A percentile compares a stretch with the other conserved stretches of the same genome.
phyloP scores from a whole-genome alignment of 1,140 invertebrate species.

The Charaxes varanes region DNA sequence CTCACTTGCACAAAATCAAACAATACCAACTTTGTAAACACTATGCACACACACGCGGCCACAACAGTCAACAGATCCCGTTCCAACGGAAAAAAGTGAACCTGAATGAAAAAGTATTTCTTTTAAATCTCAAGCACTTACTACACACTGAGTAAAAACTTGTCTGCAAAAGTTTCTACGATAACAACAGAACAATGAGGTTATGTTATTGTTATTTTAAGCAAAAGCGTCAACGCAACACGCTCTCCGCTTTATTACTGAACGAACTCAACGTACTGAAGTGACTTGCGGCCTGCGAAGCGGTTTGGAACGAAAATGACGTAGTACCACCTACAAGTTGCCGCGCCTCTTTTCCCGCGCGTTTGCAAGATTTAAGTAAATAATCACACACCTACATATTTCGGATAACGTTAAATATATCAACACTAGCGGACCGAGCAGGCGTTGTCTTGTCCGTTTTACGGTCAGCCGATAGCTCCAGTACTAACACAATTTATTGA shows the following conservation, averaged over 20 bases:
- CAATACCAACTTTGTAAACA: constrained; percentile 60
- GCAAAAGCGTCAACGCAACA: constrained; percentile 29
- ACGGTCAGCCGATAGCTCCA: too few species aligned
- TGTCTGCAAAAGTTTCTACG: constrained; percentile 34
- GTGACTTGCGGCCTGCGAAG: constrained; percentile 40
- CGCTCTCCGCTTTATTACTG: constrained; percentile 50
- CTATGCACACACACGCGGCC: constrained; percentile 34
- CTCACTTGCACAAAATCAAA: constrained; percentile 41
- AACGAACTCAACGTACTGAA: constrained; percentile 31
- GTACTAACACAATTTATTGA: too few species aligned
- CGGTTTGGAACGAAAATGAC: constrained; percentile 39
- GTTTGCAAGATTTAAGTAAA: too few species aligned
- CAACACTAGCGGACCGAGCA: too few species aligned
- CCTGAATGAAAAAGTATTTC: constrained; percentile 5
- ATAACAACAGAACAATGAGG: constrained; percentile 33
- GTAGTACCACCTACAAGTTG: constrained; percentile 4
- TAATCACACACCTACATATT: too few species aligned
- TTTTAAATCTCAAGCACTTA: constrained; percentile 10
- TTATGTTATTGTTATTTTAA: constrained; percentile 46
- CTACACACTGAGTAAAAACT: constrained; percentile 15
- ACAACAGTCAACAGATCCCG: constrained; percentile 17
- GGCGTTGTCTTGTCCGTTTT: too few species aligned
- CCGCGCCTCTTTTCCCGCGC: constrained; percentile 4
- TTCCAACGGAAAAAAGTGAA: constrained; percentile 17
- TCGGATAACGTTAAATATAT: too few species aligned